Percentiles rank a stretch among this genome's conserved stretches.
phyloP scores from a whole-genome alignment of 2,797 vertebrate species.

The Rhodeus uyekii region DNA sequence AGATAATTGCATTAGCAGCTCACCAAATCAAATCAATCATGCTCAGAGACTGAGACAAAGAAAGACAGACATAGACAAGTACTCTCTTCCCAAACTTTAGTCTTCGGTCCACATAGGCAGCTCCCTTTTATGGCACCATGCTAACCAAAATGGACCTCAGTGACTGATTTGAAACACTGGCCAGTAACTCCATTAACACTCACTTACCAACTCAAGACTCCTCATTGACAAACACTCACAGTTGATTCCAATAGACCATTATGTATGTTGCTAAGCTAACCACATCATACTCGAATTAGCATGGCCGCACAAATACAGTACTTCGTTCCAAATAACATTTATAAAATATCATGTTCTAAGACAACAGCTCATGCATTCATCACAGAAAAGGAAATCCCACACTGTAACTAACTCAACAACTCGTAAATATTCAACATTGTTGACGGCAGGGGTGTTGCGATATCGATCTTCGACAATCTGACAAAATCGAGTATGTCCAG shows the following conservation, averaged over 20 bases:
- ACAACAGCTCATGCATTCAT: not conserved
- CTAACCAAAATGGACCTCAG: not conserved
- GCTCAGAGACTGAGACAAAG: constrained; percentile 21
- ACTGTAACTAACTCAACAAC: not conserved
- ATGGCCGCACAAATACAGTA: not conserved
- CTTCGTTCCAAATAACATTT: not conserved
- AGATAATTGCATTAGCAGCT: constrained; percentile 37
- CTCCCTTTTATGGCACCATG: not conserved
- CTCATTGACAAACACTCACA: not conserved
- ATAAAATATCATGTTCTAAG: not conserved
- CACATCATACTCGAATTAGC: not conserved
- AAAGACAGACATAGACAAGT: not conserved
- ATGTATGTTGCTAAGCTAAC: not conserved
- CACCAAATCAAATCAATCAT: constrained; percentile 35
- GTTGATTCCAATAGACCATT: not conserved
- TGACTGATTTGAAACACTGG: not conserved
- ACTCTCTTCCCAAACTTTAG: not conserved
- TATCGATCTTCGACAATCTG: no score
- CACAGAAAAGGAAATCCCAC: not conserved
- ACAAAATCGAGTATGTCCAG: no score
- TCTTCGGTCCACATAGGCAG: not conserved
- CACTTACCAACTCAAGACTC: not conserved
- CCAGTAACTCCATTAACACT: constrained; percentile 14
- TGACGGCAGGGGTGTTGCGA: no score
- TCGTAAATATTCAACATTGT: not conserved